Base-by-base conservation (phyloP, 2,888 invertebrate species). In the Clusia tigrina region DNA sequence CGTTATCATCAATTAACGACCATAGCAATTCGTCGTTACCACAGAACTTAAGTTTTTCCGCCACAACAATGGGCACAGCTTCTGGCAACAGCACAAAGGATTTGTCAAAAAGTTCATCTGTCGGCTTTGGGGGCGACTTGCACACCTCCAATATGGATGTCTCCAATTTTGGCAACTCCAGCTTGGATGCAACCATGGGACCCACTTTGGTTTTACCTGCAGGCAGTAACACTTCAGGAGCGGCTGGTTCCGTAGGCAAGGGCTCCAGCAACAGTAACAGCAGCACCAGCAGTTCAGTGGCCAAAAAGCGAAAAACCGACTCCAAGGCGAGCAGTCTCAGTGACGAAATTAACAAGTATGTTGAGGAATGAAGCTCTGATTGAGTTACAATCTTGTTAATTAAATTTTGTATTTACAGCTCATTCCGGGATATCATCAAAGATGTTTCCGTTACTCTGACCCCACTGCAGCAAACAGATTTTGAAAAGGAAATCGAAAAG, bases 151-250 rank as follows among this genome's bases (percentile, higher is more conserved):
- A 46, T 60, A 54, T 65, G 2, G 68, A 70, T 64, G 63, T 64
- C 15, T 66, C 60, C 25, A 70, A 59, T 58, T 63, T 86, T 71
- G 85, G 85, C 9, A 85, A 84, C 61, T 84, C 85, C 12, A 86
- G 85, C 67, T 88, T 87, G 74, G 87, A 88, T 65, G 89, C 89
- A 78, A 86, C 10, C 10, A 48, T 17, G n/a, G n/a, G 37, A 20
- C 9, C 52, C 22, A 15, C 22, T 3, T 52, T 20, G 22, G 2
- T 20, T 9, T 6, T 6, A 20, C 3, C 25, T 2, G 54, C 17
- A 6, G 24, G n/a, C 9, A 54, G n/a, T 17, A 54, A 17, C 17
- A 54, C 54, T 23, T 54, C 32, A 2, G n/a, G 20, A 20, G 2
- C n/a, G 5, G 25, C 25, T 23, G 6, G 25, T 2, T 6, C 23